A percentile compares a stretch with the other conserved stretches of the same genome.
Conservation (phyloP, 2,797 vertebrate species). For the Sardinella longiceps region DNA sequence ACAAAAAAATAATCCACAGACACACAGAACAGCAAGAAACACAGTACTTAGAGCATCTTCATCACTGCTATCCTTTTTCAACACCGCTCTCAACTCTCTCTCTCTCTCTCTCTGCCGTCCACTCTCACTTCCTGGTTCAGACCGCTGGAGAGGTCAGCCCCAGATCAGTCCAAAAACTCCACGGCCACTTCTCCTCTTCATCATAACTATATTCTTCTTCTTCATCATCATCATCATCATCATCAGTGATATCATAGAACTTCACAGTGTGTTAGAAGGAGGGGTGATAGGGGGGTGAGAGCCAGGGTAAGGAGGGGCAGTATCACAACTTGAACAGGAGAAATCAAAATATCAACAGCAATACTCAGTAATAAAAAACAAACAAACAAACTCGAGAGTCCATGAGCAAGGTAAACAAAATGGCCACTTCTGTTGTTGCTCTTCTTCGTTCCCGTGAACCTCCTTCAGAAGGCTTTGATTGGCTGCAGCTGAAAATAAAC, state of each 20-base stretch:
- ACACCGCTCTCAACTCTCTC: too few species aligned
- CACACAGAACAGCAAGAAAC: constrained; percentile 82
- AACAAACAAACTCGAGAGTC: constrained; percentile 69
- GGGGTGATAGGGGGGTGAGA: constrained; percentile 46
- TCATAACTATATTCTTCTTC: neutral
- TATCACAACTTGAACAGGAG: constrained; percentile 60
- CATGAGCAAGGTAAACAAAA: constrained; percentile 65
- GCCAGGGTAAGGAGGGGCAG: constrained; percentile 27
- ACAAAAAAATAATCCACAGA: constrained; percentile 81
- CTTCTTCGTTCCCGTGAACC: constrained; percentile 65
- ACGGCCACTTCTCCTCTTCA: constrained; percentile 56
- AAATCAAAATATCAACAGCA: constrained; percentile 68
- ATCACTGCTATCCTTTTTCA: constrained; percentile 56
- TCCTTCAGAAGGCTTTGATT: constrained; percentile 64
- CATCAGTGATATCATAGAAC: constrained; percentile 70
- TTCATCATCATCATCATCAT: constrained; percentile 39
- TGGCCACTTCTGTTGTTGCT: constrained; percentile 62
- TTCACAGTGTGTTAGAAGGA: constrained; percentile 81
- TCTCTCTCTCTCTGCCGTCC: constrained; percentile 33
- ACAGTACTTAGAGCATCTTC: constrained; percentile 66
- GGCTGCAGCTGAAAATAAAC: constrained; percentile 62
- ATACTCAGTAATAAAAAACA: constrained; percentile 73
- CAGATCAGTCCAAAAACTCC: constrained; percentile 65
- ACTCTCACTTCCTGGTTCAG: constrained; percentile 60
- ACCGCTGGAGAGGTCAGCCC: constrained; percentile 48